Percentiles rank a stretch among this genome's conserved stretches.
phyloP scores from a whole-genome alignment of 2,113 vertebrate species.

The Lagopus leucura region DNA sequence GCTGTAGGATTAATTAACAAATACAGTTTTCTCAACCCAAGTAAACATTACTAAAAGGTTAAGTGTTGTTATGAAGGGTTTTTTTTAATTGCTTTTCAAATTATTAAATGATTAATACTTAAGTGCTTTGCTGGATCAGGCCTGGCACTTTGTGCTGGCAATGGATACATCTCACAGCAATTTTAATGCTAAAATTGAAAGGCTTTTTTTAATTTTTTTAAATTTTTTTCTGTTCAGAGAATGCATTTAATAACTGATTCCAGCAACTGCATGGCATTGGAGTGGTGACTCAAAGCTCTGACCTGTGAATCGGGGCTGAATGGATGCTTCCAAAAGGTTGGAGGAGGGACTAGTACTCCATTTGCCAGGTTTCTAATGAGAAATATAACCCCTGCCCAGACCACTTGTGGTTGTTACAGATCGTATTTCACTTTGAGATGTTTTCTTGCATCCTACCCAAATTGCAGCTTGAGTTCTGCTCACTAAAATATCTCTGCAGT shows the following conservation, averaged over 20 bases:
- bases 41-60: constrained; percentile 48
- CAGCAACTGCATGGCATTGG: not conserved
- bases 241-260: constrained; percentile 30
- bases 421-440: constrained; percentile 50
- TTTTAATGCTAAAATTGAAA: constrained; percentile 9
- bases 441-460: constrained; percentile 57
- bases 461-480: constrained; percentile 60
- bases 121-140: constrained; percentile 14
- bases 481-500: constrained; percentile 27
- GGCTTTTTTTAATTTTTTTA: not conserved
- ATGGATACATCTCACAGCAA: not conserved
- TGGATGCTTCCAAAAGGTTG: constrained; percentile 38
- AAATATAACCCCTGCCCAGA: constrained; percentile 47
- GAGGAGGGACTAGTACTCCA: not conserved
- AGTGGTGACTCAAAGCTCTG: constrained; percentile 43
- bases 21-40: not conserved
- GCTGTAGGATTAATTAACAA: constrained; percentile 22
- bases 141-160: constrained; percentile 35
- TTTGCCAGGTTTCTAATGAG: constrained; percentile 64
- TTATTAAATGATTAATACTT: constrained; percentile 64
- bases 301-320: constrained; percentile 20
- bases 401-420: constrained; percentile 52
- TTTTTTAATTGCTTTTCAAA: constrained; percentile 59
- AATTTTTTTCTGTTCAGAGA: not conserved
- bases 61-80: constrained; percentile 6